These are phyloP conservation scores for Perca fluviatilis DNA, from an alignment of 2,113 vertebrate genomes.

Conservation along the genomic window DNA sequence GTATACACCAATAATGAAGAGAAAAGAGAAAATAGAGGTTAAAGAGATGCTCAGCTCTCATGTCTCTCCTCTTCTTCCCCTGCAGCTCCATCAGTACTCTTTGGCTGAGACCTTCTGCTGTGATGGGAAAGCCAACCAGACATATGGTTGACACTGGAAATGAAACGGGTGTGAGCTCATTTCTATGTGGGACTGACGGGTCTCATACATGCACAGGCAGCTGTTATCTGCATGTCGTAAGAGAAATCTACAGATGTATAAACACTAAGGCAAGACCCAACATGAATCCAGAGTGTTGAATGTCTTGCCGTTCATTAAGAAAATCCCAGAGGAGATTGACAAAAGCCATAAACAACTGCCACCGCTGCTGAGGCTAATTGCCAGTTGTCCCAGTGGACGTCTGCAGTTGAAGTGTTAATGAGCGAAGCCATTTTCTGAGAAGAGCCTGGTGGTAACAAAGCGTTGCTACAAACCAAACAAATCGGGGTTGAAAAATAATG, in stretches of 20 bases:
- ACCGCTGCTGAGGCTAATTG: slow-evolving; percentile 6
- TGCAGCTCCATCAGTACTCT: slow-evolving; percentile 53
- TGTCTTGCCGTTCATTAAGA: background rate
- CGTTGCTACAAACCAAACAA: slow-evolving; percentile 9
- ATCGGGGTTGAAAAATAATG: background rate
- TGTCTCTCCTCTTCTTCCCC: slow-evolving; percentile 40
- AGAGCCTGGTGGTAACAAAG: background rate
- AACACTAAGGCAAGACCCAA: background rate
- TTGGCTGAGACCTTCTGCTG: slow-evolving; percentile 76
- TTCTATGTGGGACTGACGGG: slow-evolving; percentile 29
- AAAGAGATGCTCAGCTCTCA: slow-evolving; percentile 44
- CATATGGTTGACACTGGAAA: slow-evolving; percentile 74
- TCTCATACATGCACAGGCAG: background rate
- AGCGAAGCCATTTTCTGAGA: slow-evolving; percentile 31
- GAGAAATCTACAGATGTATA: background rate
- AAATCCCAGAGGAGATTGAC: background rate
- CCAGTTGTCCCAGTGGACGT: slow-evolving; percentile 14
- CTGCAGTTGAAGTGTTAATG: slow-evolving; percentile 17
- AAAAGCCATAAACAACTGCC: background rate
- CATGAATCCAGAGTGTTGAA: background rate
- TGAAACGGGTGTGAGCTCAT: slow-evolving; percentile 27
- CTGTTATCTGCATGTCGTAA: background rate
- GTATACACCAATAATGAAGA: slow-evolving; percentile 17
- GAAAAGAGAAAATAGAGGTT: slow-evolving; percentile 44
- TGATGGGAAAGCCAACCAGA: slow-evolving; percentile 66